Evolutionary conservation across 2,797 vertebrate genomes (phyloP).

Genomic region (Chaetodon trifasciatus): DNA sequence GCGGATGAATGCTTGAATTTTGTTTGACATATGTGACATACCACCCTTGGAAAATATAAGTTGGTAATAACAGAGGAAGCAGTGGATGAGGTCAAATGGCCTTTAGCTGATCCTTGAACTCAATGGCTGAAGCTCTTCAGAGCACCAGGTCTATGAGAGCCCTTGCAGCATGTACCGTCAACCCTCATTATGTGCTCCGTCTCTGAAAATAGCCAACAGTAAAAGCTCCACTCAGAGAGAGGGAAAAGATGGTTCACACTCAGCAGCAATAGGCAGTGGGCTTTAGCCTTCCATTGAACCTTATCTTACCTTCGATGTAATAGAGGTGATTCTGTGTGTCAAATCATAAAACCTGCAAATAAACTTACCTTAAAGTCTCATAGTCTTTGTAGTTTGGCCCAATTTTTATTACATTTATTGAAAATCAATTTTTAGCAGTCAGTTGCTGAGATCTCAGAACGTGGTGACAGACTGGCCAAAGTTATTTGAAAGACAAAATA

Average conservation of each 20-base stretch:
- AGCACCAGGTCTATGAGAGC: neutral
- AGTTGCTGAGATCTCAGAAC: neutral
- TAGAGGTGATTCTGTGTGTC: neutral
- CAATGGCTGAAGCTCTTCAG: conserved; percentile 28
- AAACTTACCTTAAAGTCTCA: neutral
- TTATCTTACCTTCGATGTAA: no score
- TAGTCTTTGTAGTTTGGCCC: neutral
- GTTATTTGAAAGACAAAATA: neutral
- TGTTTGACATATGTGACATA: conserved; percentile 7
- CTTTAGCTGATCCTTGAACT: conserved; percentile 36
- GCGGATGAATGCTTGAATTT: conserved; percentile 10
- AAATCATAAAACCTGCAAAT: neutral
- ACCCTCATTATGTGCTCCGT: neutral
- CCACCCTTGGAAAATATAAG: conserved; percentile 20
- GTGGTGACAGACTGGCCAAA: neutral
- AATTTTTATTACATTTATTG: no score
- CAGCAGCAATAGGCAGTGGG: neutral
- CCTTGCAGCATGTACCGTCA: neutral
- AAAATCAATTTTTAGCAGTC: no score
- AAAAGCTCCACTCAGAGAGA: neutral
- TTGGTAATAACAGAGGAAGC: neutral
- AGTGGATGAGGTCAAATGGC: neutral
- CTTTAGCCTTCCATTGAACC: neutral
- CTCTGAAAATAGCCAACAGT: conserved; percentile 25
- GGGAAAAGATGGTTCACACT: neutral